These are phyloP conservation scores for Limenitis camilla DNA, from an alignment of 2,888 invertebrate species.

Conservation along the genomic window DNA sequence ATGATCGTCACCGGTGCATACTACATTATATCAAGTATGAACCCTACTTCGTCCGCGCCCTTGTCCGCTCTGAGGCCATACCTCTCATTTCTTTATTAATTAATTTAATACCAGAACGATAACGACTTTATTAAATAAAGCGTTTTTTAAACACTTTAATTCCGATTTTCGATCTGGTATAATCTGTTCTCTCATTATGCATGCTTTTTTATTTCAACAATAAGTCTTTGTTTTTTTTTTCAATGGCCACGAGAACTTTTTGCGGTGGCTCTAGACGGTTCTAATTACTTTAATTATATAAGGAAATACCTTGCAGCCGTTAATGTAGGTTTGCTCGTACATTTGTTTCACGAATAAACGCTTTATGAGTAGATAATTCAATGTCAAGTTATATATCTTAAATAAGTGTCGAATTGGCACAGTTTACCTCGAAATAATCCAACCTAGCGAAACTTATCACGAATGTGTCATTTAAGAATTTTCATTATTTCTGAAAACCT, in stretches of 20 bases:
- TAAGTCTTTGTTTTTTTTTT: conserved; percentile 27
- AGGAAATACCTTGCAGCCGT: conserved; percentile 33
- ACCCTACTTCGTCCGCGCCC: conserved; percentile 37
- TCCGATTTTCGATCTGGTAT: conserved; percentile 26
- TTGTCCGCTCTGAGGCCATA: conserved; percentile 51
- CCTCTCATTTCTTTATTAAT: conserved; percentile 51
- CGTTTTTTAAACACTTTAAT: conserved; percentile 15
- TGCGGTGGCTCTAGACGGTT: conserved; percentile 29
- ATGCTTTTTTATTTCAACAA: conserved; percentile 21
- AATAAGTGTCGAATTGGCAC: conserved; percentile 20
- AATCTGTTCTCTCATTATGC: conserved; percentile 30
- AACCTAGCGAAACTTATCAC: too few relatives aligned
- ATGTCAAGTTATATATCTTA: conserved; percentile 25
- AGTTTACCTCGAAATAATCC: conserved; percentile 12
- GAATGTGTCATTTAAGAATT: too few relatives aligned
- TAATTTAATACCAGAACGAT: conserved; percentile 47
- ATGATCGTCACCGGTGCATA: conserved; percentile 8
- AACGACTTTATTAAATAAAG: conserved; percentile 33
- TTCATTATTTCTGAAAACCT: too few relatives aligned
- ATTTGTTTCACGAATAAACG: conserved; percentile 26
- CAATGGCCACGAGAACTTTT: conserved; percentile 26
- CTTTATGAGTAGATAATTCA: conserved; percentile 21
- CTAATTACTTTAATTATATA: conserved; percentile 33
- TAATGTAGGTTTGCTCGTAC: conserved; percentile 19
- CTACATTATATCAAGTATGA: conserved; percentile 11